These are phyloP conservation scores for Bathynomus jamesi DNA, from an alignment of 1,140 invertebrate species.

Conservation along the genomic window DNA sequence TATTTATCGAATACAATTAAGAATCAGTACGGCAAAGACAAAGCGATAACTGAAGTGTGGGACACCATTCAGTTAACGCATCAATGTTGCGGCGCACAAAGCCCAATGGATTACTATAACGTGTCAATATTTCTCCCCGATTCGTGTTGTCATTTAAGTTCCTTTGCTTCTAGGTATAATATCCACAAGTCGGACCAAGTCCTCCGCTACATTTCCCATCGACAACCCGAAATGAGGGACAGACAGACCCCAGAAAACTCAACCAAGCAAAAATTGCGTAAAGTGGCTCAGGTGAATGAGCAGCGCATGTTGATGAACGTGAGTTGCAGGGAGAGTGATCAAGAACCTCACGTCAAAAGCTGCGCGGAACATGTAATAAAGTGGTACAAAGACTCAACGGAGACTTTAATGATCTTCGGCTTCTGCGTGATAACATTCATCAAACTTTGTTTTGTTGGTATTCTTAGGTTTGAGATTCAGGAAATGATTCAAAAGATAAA, in stretches of 20 bases:
- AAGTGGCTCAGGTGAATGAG: neutral
- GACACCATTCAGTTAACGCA: slow-evolving; percentile 66
- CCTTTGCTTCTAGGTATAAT: neutral
- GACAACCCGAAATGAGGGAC: neutral
- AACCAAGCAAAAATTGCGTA: neutral
- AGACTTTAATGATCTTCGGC: slow-evolving; percentile 71
- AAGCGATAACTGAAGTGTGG: slow-evolving; percentile 67
- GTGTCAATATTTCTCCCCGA: slow-evolving; percentile 5
- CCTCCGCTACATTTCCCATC: neutral
- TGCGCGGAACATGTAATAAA: slow-evolving; percentile 60
- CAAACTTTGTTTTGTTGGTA: slow-evolving; percentile 80
- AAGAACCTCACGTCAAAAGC: slow-evolving; percentile 42
- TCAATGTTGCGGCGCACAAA: slow-evolving; percentile 67
- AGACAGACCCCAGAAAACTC: neutral
- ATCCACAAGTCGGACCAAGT: neutral
- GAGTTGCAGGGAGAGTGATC: neutral
- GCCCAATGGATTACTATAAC: slow-evolving; percentile 55
- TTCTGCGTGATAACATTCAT: slow-evolving; percentile 84
- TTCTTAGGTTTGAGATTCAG: slow-evolving; percentile 54
- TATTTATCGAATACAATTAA: neutral
- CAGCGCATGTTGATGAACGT: neutral
- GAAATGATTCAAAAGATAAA: slow-evolving; percentile 72
- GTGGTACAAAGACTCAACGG: slow-evolving; percentile 68
- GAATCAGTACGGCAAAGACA: slow-evolving; percentile 59
- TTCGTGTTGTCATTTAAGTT: neutral